These are phyloP conservation scores for Drosophila leontia DNA, from an alignment of 1,140 invertebrate species.

Conservation along the genomic window DNA sequence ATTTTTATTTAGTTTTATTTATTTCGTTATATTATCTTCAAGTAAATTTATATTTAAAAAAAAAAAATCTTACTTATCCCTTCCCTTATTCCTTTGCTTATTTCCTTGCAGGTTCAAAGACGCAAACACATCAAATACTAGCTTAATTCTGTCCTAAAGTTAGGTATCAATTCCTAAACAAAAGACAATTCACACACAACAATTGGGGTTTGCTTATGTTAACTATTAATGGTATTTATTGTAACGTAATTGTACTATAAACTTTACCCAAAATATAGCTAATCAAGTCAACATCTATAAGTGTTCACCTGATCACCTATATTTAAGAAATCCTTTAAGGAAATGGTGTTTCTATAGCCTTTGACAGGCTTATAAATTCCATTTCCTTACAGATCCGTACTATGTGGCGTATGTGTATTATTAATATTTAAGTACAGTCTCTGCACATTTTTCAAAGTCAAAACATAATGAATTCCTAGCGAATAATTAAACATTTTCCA, in stretches of 20 bases:
- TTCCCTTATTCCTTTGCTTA: neutral
- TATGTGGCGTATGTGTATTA: constrained; percentile 55
- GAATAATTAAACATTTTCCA: constrained; percentile 55
- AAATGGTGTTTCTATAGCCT: constrained; percentile 30
- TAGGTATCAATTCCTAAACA: constrained; percentile 41
- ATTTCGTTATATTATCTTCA: neutral
- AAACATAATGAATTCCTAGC: constrained; percentile 67
- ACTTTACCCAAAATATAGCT: constrained; percentile 40
- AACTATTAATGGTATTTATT: constrained; percentile 80
- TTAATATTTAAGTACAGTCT: constrained; percentile 65
- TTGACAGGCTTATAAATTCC: constrained; percentile 24
- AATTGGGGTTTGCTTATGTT: constrained; percentile 73
- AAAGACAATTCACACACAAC: constrained; percentile 25
- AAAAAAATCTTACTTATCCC: neutral
- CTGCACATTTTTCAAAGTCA: constrained; percentile 60
- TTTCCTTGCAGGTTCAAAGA: constrained; percentile 75
- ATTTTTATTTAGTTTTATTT: neutral
- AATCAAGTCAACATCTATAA: constrained; percentile 37
- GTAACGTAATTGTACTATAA: constrained; percentile 45
- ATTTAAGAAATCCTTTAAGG: constrained; percentile 24
- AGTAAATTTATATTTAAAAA: neutral
- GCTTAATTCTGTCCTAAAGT: constrained; percentile 65
- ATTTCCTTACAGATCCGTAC: constrained; percentile 6
- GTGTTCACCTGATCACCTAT: constrained; percentile 54
- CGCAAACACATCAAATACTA: constrained; percentile 82